Conservation (phyloP, 1,140 invertebrate species). For the Pissodes strobi region DNA sequence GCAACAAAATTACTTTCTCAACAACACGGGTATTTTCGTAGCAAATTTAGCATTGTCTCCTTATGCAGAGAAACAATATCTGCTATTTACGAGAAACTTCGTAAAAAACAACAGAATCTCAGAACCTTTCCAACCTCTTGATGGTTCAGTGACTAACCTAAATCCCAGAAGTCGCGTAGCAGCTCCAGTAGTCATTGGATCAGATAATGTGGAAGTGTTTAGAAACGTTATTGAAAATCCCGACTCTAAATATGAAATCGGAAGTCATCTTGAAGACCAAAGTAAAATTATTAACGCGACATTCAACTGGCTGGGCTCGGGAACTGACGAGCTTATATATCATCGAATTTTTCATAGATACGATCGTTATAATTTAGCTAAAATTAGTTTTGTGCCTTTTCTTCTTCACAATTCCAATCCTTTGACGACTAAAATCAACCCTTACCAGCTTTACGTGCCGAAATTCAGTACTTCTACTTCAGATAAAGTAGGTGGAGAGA, state of each 20-base stretch:
- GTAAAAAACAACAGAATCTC: slow-evolving; percentile 83
- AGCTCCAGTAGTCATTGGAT: slow-evolving; percentile 86
- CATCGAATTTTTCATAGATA: slow-evolving; percentile 85
- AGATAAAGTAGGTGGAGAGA: slow-evolving; percentile 82
- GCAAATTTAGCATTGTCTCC: slow-evolving; percentile 86
- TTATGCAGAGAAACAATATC: slow-evolving; percentile 75
- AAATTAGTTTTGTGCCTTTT: slow-evolving; percentile 84
- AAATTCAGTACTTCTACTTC: slow-evolving; percentile 71
- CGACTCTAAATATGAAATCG: slow-evolving; percentile 89
- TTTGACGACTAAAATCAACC: slow-evolving; percentile 74
- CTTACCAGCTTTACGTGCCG: slow-evolving; percentile 74
- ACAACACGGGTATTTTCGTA: slow-evolving; percentile 86
- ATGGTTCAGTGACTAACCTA: slow-evolving; percentile 67
- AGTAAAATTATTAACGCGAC: slow-evolving; percentile 92
- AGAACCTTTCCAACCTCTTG: slow-evolving; percentile 79
- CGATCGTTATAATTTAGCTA: slow-evolving; percentile 89
- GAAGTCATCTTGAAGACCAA: slow-evolving; percentile 92
- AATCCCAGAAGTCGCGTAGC: slow-evolving; percentile 86
- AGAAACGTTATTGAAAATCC: slow-evolving; percentile 93
- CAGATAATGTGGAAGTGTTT: slow-evolving; percentile 86
- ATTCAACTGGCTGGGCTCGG: slow-evolving; percentile 89
- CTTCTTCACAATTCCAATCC: slow-evolving; percentile 83
- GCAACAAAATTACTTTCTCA: slow-evolving; percentile 85
- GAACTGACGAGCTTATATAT: slow-evolving; percentile 77
- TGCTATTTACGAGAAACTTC: slow-evolving; percentile 89